phyloP scores from a whole-genome alignment of 2,888 invertebrate genomes.

The Caradrina kadenii region DNA sequence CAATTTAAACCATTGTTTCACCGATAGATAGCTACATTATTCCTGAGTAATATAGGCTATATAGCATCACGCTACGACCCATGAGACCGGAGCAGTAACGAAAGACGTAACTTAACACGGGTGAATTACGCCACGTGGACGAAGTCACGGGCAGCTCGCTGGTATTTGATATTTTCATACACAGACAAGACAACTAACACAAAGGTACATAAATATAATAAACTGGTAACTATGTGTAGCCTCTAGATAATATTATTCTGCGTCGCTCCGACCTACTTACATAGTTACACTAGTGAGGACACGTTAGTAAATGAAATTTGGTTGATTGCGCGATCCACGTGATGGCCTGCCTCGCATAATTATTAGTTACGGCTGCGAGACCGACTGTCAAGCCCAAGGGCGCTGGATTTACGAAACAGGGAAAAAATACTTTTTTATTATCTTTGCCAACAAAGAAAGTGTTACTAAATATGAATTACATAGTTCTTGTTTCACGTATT shows the following conservation, averaged over 20 bases:
- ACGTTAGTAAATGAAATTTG: slow-evolving; percentile 73
- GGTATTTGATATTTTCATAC: neutral
- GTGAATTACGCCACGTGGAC: too few relatives aligned
- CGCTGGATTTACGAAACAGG: slow-evolving; percentile 40
- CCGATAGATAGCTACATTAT: too few relatives aligned
- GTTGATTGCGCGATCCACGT: slow-evolving; percentile 72
- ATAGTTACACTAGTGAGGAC: slow-evolving; percentile 66
- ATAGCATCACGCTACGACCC: too few relatives aligned
- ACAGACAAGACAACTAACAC: slow-evolving; percentile 16
- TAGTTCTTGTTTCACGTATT: too few relatives aligned
- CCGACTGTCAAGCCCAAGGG: slow-evolving; percentile 48
- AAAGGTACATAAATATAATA: slow-evolving; percentile 21
- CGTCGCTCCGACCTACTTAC: slow-evolving; percentile 69
- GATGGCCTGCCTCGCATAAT: slow-evolving; percentile 65
- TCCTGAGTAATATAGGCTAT: too few relatives aligned
- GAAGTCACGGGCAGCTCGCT: too few relatives aligned
- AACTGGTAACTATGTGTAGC: slow-evolving; percentile 16
- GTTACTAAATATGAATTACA: neutral
- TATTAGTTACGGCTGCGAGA: slow-evolving; percentile 63
- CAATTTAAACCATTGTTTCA: too few relatives aligned
- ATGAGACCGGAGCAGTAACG: too few relatives aligned
- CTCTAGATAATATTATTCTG: slow-evolving; percentile 63
- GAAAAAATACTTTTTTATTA: slow-evolving; percentile 12
- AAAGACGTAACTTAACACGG: too few relatives aligned
- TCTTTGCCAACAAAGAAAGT: neutral